These are phyloP conservation scores for Aphidoletes aphidimyza DNA, from an alignment of 2,888 invertebrate species.

Conservation along the genomic window DNA sequence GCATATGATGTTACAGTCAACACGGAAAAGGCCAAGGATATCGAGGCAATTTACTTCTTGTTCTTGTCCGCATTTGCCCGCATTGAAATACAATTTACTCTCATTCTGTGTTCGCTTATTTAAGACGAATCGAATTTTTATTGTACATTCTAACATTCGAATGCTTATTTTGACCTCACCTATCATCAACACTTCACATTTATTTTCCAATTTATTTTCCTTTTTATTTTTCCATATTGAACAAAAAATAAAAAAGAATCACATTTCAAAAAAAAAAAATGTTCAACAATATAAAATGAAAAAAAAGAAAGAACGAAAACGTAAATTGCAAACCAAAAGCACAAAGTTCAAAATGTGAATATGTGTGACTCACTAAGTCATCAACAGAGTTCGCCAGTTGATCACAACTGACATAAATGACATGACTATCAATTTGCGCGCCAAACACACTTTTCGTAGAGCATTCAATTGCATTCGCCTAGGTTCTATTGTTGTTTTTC, in stretches of 20 bases:
- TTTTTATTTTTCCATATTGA: not conserved
- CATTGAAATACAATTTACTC: not conserved
- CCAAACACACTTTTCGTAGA: conserved; percentile 9
- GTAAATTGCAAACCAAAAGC: not conserved
- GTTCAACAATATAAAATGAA: not conserved
- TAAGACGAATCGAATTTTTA: not conserved
- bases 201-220: not conserved
- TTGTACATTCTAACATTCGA: conserved; percentile 4
- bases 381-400: conserved; percentile 52
- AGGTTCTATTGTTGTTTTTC: no score
- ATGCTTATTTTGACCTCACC: not conserved
- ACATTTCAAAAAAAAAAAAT: not conserved
- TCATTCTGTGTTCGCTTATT: not conserved
- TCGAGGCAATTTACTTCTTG: conserved; percentile 34
- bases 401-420: conserved; percentile 9
- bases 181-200: not conserved
- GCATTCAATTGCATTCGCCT: not conserved
- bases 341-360: not conserved
- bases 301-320: not conserved
- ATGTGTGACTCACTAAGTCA: not conserved
- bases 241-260: no score
- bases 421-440: not conserved
- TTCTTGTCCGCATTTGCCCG: not conserved
- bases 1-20: not conserved
- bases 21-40: conserved; percentile 49